A percentile compares a stretch with the other conserved stretches of the same genome.
These are phyloP conservation scores for Lasiurus cinereus DNA, from an alignment of 2,113 vertebrate species.

Conservation along the genomic window DNA sequence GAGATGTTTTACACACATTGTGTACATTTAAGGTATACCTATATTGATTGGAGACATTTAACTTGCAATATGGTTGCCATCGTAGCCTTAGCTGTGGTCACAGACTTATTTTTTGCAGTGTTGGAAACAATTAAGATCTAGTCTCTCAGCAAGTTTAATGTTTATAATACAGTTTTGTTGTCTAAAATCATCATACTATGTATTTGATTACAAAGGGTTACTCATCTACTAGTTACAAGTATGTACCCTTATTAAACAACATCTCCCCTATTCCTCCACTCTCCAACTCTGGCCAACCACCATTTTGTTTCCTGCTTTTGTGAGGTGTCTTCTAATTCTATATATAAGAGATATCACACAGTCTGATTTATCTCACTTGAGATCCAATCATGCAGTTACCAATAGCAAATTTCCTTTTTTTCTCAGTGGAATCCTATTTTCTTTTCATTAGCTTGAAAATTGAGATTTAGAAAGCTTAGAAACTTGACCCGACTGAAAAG, in stretches of 20 bases:
- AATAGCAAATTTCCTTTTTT: not conserved
- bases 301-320: not conserved
- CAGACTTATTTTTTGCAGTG: not conserved
- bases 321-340: not conserved
- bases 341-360: not conserved
- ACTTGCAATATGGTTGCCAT: not conserved
- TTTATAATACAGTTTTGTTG: not conserved
- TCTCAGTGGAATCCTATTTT: too few species aligned
- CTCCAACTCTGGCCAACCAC: not conserved
- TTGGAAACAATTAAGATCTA: not conserved
- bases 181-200: not conserved
- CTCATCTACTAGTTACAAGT: not conserved
- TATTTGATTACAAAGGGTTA: not conserved
- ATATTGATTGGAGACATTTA: not conserved
- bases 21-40: not conserved
- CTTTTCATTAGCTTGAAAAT: too few species aligned
- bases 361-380: not conserved
- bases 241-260: not conserved
- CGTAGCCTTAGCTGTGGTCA: not conserved
- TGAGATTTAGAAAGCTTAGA: too few species aligned
- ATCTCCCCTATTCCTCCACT: not conserved
- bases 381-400: not conserved
- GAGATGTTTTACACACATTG: not conserved
- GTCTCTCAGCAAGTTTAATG: not conserved
- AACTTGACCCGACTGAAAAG: too few species aligned